Evolutionary conservation across 2,888 invertebrate genomes (phyloP), one percentile per base, ranked within the genome.

Genomic region (Drosophila yooni): DNA sequence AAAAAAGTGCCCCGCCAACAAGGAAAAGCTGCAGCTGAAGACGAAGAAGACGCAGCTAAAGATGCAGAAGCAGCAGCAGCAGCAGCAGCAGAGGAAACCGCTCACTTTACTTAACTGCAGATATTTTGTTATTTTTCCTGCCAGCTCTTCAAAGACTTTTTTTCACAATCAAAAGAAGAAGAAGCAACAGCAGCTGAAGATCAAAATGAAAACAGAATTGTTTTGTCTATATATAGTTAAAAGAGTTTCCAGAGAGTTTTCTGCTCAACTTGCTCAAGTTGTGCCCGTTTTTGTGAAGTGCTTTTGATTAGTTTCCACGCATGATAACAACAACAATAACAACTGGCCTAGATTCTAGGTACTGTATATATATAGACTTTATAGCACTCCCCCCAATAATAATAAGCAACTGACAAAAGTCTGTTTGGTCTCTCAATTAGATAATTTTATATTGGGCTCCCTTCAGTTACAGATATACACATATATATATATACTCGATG

Each of bases 71-170:
- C 54, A 70, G 38, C 40, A 60, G 34, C 33, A 36, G 58, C 50
- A 56, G 38, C 18, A 51, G 54, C 40, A 34, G 27, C 69, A 60
- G 48, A 25, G 46, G 46, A 62, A 60, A 53, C 59, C 66, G 72
- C 81, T 71, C 71, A 72, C 69, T 75, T 79, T 56, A 75, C 57
- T 69, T 60, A 58, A 62, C 53, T 72, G 71, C 54, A 56, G 46
- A 67, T 67, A 25, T 18, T 62, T 57, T 61, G 15, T 71, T 64
- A 70, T 77, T 67, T 86, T 61, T 40, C 54, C 25, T 18, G 7
- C 25, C 33, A 40, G 67, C 88, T 85, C 88, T 85, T 85, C 85
- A 85, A 85, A 85, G 85, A 89, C 70, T 85, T 89, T 79, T 79
- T 84, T 76, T 66, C 50, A 50, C 50, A 25, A 25, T 18, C n/a